A percentile compares a stretch with the other conserved stretches of the same genome.
Evolutionary conservation across 2,113 vertebrate species (phyloP).

Genomic region (Sphaerodactylus townsendi): DNA sequence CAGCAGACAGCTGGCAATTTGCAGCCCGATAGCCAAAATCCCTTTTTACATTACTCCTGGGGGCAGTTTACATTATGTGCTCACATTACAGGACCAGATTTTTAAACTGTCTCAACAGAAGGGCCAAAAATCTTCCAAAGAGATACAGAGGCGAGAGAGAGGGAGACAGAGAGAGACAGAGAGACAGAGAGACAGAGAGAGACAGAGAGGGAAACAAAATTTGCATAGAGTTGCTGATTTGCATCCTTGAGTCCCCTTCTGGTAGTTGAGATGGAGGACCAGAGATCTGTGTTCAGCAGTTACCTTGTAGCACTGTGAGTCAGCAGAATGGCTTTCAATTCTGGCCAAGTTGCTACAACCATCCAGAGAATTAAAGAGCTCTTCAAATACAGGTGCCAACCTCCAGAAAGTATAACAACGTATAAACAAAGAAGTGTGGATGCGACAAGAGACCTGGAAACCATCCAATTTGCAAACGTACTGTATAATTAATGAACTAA

Average conservation of each 20-base stretch:
- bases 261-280: not conserved
- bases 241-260: not conserved
- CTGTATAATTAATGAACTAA: too few species aligned
- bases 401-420: too few species aligned
- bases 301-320: too few species aligned
- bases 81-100: not conserved
- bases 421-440: too few species aligned
- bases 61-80: not conserved
- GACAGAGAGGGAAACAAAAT: not conserved
- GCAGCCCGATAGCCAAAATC: conserved; percentile 2
- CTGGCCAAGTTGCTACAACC: too few species aligned
- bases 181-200: too few species aligned
- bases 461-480: too few species aligned
- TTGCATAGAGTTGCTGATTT: not conserved
- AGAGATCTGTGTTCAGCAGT: too few species aligned
- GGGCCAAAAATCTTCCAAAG: not conserved
- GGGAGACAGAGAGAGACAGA: not conserved
- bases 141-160: not conserved
- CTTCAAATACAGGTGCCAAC: too few species aligned
- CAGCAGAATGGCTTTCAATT: too few species aligned
- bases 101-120: not conserved
- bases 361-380: too few species aligned
- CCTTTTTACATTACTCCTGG: not conserved
- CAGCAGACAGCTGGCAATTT: conserved; percentile 36
- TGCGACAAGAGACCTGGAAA: too few species aligned